phyloP scores from a whole-genome alignment of 2,113 vertebrate genomes.

The Halcyon senegalensis region DNA sequence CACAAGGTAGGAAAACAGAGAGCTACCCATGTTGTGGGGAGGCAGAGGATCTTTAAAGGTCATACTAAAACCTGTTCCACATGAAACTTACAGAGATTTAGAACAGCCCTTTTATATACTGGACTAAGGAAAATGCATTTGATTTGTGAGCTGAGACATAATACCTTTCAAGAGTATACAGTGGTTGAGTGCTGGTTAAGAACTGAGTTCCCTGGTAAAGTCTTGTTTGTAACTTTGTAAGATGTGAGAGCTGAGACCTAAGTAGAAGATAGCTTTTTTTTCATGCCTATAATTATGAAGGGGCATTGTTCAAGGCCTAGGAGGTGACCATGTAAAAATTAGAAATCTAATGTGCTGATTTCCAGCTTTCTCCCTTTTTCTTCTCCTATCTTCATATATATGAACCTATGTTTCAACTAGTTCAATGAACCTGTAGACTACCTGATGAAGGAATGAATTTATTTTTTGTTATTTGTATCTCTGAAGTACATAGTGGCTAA shows the following conservation, averaged over 20 bases:
- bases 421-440: background rate
- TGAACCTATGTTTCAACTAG: background rate
- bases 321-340: background rate
- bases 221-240: background rate
- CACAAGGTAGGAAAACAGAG: background rate
- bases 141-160: background rate
- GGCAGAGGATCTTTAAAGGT: background rate
- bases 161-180: background rate
- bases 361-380: background rate
- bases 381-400: background rate
- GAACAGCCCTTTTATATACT: background rate
- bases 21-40: background rate
- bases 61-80: background rate
- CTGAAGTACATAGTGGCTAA: background rate
- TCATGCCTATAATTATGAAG: fast-evolving
- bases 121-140: background rate
- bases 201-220: background rate
- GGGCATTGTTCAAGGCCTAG: background rate
- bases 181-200: background rate
- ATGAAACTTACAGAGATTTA: background rate
- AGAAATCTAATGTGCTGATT: background rate
- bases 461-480: background rate
- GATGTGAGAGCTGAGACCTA: background rate
- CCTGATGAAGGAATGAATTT: background rate
- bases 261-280: background rate